Conservation (phyloP, 1,140 invertebrate genomes). For the Zaprionus vittiger region DNA sequence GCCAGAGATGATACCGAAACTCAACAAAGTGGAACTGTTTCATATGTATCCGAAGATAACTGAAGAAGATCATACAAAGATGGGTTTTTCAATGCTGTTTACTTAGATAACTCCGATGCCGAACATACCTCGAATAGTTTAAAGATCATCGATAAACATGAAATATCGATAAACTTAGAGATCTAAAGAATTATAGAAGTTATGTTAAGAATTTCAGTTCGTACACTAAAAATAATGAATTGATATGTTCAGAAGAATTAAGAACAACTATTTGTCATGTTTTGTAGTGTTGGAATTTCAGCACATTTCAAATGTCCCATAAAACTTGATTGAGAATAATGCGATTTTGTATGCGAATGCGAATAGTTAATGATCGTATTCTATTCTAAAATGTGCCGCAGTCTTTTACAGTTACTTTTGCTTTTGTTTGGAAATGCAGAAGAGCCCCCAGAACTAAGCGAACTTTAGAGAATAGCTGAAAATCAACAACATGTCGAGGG, state of each 20-base stretch:
- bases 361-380: not conserved
- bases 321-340: not conserved
- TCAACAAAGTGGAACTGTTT: constrained; percentile 22
- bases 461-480: constrained; percentile 5
- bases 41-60: constrained; percentile 3
- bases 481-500: not conserved
- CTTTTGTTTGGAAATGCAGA: constrained; percentile 48
- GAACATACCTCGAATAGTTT: not conserved
- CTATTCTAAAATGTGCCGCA: constrained; percentile 21
- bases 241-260: not conserved
- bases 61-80: not conserved
- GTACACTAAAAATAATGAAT: not conserved
- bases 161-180: not conserved
- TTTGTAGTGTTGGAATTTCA: not conserved
- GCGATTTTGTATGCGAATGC: not conserved
- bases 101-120: not conserved
- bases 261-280: not conserved
- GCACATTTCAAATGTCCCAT: not conserved
- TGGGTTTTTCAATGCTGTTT: not conserved
- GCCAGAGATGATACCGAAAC: constrained; percentile 11
- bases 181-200: not conserved
- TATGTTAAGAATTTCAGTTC: not conserved
- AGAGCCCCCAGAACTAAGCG: constrained; percentile 3
- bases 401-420: constrained; percentile 63
- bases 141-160: not conserved